phyloP scores from a whole-genome alignment of 2,113 vertebrate species.

The Rafetus swinhoei region DNA sequence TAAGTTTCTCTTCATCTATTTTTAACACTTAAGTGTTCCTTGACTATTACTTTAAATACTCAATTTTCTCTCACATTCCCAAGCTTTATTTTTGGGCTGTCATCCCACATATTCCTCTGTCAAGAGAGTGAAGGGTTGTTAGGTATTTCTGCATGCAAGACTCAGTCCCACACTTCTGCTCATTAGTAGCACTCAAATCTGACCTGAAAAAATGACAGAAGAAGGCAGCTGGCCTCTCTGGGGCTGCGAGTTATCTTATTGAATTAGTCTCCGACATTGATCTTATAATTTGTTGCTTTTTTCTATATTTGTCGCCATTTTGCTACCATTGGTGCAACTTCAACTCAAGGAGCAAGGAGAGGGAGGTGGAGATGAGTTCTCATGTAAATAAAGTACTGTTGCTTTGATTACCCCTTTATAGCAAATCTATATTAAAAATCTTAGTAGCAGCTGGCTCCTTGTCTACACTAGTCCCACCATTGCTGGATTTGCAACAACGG shows the following conservation, averaged over 20 bases:
- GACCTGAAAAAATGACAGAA: not conserved
- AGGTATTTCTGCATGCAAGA: not conserved
- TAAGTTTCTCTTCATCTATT: slow-evolving; percentile 40
- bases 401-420: not conserved
- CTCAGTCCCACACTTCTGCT: not conserved
- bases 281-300: not conserved
- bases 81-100: not conserved
- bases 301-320: not conserved
- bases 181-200: not conserved
- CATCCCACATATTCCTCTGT: not conserved
- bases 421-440: not conserved
- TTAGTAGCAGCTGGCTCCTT: not conserved
- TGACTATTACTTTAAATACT: slow-evolving; percentile 37
- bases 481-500: not conserved
- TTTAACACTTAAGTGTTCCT: slow-evolving; percentile 56
- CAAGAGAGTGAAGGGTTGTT: not conserved
- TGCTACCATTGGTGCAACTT: not conserved
- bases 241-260: accelerated
- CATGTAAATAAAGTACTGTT: not conserved
- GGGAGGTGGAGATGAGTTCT: not conserved
- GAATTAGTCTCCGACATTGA: not conserved
- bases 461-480: not conserved
- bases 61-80: not conserved
- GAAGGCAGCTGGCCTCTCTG: not conserved
- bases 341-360: not conserved